Conservation (phyloP, 2,888 invertebrate species). For the Thereva nobilitata region DNA sequence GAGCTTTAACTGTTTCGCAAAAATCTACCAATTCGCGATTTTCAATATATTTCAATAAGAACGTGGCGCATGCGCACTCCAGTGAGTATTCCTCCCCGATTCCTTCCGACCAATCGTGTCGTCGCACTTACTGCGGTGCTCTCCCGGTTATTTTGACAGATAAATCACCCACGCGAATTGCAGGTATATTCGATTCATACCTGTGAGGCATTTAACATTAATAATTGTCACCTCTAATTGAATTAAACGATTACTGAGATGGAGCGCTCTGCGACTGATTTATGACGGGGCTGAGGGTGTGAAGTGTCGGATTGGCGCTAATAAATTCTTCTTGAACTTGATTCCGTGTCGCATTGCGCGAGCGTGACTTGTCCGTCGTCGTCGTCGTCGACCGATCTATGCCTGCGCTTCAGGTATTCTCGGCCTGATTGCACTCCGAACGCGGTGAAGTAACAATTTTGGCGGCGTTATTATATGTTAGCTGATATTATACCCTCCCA, state of each 20-base stretch:
- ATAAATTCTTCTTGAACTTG: constrained; percentile 33
- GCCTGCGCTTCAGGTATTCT: no score
- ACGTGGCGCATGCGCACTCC: constrained; percentile 9
- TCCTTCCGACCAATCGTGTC: not conserved
- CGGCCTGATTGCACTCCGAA: no score
- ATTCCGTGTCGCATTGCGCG: not conserved
- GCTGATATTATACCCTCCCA: no score
- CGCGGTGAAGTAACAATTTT: no score
- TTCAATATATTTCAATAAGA: not conserved
- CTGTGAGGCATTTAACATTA: constrained; percentile 33
- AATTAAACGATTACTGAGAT: constrained; percentile 35
- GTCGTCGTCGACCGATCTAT: no score
- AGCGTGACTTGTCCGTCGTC: constrained; percentile 13
- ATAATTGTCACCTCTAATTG: constrained; percentile 39
- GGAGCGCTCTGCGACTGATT: constrained; percentile 7
- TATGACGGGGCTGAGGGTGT: constrained; percentile 22
- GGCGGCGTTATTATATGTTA: no score
- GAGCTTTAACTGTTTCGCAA: no score
- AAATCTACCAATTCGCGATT: constrained; percentile 6
- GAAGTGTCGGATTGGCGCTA: constrained; percentile 2
- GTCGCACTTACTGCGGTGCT: constrained; percentile 3
- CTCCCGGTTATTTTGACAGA: constrained; percentile 13
- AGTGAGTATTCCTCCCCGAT: constrained; percentile 2
- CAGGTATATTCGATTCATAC: constrained; percentile 6
- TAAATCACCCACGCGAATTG: constrained; percentile 26